Base-by-base conservation (phyloP, 2,113 vertebrate genomes). In the Corydoras sp. region DNA sequence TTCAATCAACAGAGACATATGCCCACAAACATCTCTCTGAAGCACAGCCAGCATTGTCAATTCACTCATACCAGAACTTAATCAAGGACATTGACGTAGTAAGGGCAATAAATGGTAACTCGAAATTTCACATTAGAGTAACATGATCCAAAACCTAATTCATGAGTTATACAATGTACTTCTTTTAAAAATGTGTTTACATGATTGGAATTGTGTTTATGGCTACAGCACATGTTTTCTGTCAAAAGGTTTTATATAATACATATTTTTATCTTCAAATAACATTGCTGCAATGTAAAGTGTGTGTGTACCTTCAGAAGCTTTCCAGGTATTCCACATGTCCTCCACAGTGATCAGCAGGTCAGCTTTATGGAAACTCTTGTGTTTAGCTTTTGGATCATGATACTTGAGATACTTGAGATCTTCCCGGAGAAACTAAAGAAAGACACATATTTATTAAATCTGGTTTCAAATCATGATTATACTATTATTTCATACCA, bases 321-420 rank as follows among this genome's bases (percentile, higher is more conserved):
- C 83, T 81, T 92, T 97, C 96, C 96, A 98, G 65, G 91, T 62
- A 59, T 88, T 93, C 95, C 96, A 98, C 73, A 98, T 90, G 77
- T 98, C 95, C 59, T 95, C 95, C 79, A 98, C 89, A 0, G 95
- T 98, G 82, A 98, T 97, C 82, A 92, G 90, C 14, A 93, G 91
- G 84, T 98, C 95, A 8, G 90, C 92, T 3, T 92, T 88, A 58
- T 98, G 95, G 85, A 98, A 98, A 68, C 89, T 96, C 87, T 88
- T 96, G 73, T 95, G 94, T 73, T 96, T 96, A 77, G 90, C 91
- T 10, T 91, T 93, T 1, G 93, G 86, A 78, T 97, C 92, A 0
- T 92, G 89, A 68, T 92, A 91, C 69, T 96, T 92, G 79, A 98
- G 77, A 70, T 98, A 91, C 69, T 96, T 92, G 79, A 98, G 77